Conservation (phyloP, 2,113 vertebrate species). For the Platichthys flesus region DNA sequence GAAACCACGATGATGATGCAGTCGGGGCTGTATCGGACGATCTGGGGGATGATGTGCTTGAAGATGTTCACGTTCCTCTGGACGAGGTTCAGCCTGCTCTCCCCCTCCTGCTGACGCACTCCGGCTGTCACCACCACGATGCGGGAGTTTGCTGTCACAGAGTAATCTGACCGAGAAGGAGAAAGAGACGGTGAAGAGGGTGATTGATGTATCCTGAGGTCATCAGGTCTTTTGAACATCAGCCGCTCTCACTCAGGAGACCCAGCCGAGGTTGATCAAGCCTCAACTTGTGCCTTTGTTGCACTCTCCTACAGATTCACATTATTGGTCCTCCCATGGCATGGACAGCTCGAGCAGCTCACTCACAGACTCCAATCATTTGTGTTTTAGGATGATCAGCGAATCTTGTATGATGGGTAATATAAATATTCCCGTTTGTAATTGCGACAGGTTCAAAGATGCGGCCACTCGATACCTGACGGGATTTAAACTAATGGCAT, state of each 20-base stretch:
- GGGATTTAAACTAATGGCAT: neutral
- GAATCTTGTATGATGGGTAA: too few species aligned
- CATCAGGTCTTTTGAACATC: too few species aligned
- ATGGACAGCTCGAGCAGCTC: too few species aligned
- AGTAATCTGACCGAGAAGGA: slow-evolving; percentile 86
- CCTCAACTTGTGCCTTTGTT: too few species aligned
- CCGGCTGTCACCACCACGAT: slow-evolving; percentile 95
- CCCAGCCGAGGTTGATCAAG: neutral
- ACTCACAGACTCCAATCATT: too few species aligned
- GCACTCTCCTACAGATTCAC: too few species aligned
- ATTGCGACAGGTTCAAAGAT: too few species aligned
- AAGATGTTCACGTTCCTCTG: slow-evolving; percentile 98
- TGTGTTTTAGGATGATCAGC: too few species aligned
- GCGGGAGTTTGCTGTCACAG: slow-evolving; percentile 92
- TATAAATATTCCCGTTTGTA: too few species aligned
- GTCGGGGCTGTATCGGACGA: slow-evolving; percentile 91
- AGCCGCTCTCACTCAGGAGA: too few species aligned
- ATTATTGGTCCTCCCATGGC: too few species aligned
- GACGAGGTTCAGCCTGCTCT: slow-evolving; percentile 95
- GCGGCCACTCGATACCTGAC: too few species aligned
- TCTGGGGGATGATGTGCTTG: slow-evolving; percentile 93
- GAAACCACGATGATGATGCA: slow-evolving; percentile 95
- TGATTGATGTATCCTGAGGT: neutral
- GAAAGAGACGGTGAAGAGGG: neutral
- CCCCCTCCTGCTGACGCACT: slow-evolving; percentile 96